Conservation (phyloP, 2,888 invertebrate species). For the Temnothorax unifasciatus region DNA sequence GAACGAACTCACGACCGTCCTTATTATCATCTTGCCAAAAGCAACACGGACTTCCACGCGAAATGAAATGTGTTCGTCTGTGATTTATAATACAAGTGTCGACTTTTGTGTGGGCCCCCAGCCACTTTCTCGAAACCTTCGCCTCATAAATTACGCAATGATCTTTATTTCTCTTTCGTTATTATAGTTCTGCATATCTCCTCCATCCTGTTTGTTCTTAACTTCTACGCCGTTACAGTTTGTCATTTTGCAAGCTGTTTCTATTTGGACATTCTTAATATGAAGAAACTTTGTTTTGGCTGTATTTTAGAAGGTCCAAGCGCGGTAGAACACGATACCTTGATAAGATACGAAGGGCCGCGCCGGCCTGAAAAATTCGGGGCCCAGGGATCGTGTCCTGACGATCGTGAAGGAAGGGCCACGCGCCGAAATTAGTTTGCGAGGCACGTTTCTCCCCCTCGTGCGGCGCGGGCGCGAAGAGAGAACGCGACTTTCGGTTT, state of each 20-base stretch:
- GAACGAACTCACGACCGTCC: neutral
- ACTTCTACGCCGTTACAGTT: neutral
- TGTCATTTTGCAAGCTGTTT: neutral
- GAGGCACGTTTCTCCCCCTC: constrained; percentile 66
- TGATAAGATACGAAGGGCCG: constrained; percentile 44
- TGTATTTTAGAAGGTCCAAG: constrained; percentile 33
- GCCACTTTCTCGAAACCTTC: constrained; percentile 1
- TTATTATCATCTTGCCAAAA: constrained; percentile 36
- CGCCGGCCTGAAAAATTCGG: constrained; percentile 38
- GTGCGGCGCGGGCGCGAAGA: constrained; percentile 47
- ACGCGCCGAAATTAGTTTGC: constrained; percentile 69
- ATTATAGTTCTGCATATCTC: neutral
- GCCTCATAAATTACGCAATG: constrained; percentile 19
- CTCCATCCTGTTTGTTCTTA: neutral
- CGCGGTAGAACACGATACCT: constrained; percentile 30
- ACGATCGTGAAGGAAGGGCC: constrained; percentile 51
- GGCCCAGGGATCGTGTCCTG: constrained; percentile 46
- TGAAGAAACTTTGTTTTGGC: constrained; percentile 35
- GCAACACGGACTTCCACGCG: neutral
- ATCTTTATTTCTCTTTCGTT: neutral
- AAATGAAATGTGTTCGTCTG: constrained; percentile 13
- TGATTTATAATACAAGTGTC: constrained; percentile 45
- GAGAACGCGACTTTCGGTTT: constrained; percentile 62
- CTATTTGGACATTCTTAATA: neutral
- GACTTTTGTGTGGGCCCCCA: constrained; percentile 4